These are phyloP conservation scores for Oncorhynchus nerka DNA, from an alignment of 2,113 vertebrate species.

Conservation along the genomic window DNA sequence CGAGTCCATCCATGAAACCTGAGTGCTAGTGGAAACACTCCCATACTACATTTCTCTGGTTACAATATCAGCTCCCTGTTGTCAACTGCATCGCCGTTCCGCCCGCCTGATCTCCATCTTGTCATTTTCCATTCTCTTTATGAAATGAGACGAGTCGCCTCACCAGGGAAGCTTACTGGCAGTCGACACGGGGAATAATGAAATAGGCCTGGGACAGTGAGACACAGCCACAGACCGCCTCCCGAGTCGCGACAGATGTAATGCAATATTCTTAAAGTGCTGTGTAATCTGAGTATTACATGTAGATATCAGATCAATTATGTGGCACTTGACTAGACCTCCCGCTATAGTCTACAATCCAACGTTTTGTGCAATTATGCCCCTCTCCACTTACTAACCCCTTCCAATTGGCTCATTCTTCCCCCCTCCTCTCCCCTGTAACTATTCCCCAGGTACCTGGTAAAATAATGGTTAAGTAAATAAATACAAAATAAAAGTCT, in stretches of 20 bases:
- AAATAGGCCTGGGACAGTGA: slow-evolving; percentile 12
- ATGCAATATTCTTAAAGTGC: slow-evolving; percentile 47
- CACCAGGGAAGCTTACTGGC: slow-evolving; percentile 13
- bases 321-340: slow-evolving; percentile 35
- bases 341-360: slow-evolving; percentile 34
- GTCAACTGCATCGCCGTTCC: neutral
- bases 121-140: slow-evolving; percentile 19
- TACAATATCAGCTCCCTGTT: slow-evolving; percentile 25
- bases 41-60: slow-evolving; percentile 16
- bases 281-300: slow-evolving; percentile 39
- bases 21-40: slow-evolving; percentile 21
- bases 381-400: slow-evolving; percentile 41
- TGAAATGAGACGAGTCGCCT: slow-evolving; percentile 1
- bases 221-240: slow-evolving; percentile 1
- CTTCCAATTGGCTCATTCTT: too few relatives aligned
- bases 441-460: too few relatives aligned
- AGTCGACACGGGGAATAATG: slow-evolving; percentile 28
- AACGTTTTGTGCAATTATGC: slow-evolving; percentile 39
- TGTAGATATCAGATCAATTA: slow-evolving; percentile 39
- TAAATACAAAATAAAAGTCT: neutral
- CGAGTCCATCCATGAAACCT: slow-evolving; percentile 2
- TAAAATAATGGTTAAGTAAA: too few relatives aligned
- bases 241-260: slow-evolving; percentile 27
- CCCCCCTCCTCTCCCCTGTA: too few relatives aligned
- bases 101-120: slow-evolving; percentile 13